Conservation (phyloP, 2,888 invertebrate species). For the Eudasyphora cyanicolor region DNA sequence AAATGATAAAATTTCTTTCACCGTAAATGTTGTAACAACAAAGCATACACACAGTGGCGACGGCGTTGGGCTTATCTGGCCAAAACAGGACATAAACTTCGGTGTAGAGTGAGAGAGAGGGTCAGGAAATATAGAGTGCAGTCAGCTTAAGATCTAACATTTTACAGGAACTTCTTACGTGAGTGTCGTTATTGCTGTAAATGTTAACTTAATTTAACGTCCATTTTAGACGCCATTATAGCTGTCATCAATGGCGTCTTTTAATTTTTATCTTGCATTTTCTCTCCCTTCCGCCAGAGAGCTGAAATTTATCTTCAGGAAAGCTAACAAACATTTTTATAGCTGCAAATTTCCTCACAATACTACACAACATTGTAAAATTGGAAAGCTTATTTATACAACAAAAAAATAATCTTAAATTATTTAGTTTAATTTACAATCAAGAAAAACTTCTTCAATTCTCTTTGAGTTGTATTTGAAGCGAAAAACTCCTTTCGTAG, state of each 20-base stretch:
- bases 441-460: not conserved
- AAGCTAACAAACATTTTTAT: not conserved
- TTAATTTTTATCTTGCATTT: conserved; percentile 75
- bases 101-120: conserved; percentile 35
- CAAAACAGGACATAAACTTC: conserved; percentile 53
- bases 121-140: not conserved
- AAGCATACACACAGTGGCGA: conserved; percentile 32
- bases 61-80: conserved; percentile 17
- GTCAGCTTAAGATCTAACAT: not conserved
- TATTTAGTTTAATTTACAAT: not conserved
- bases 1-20: conserved; percentile 26
- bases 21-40: conserved; percentile 42
- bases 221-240: conserved; percentile 75
- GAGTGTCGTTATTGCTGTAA: conserved; percentile 41
- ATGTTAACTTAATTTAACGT: conserved; percentile 64
- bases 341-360: conserved; percentile 26
- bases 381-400: not conserved
- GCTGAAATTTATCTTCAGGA: not conserved
- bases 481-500: too few relatives aligned
- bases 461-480: not conserved
- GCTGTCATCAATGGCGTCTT: conserved; percentile 76
- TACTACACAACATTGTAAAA: not conserved
- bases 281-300: not conserved
- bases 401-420: not conserved
- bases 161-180: conserved; percentile 24